Evolutionary conservation across 37 sponge, comb jelly and placozoan genomes (phyloP).

Genomic region (Ianthella basta): DNA sequence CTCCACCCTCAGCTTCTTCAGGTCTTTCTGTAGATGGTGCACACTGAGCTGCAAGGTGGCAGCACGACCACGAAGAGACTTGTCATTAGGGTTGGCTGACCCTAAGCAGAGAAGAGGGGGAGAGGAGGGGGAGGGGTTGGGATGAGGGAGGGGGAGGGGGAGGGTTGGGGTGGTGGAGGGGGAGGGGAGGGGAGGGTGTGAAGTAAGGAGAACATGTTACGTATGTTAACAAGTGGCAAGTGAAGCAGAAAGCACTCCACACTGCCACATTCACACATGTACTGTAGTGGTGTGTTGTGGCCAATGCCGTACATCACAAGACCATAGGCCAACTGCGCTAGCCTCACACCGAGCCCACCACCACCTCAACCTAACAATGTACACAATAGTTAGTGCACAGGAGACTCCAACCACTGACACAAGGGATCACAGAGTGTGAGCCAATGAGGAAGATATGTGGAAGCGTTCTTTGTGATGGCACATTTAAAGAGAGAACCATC

Average conservation of each 20-base stretch:
- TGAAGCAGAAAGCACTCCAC: constrained; percentile 29
- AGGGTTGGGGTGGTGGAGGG: constrained; percentile 15
- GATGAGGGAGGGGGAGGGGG: neutral
- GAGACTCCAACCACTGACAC: no score
- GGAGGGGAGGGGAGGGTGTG: neutral
- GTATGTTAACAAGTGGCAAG: neutral
- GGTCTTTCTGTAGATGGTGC: constrained; percentile 1
- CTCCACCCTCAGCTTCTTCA: constrained; percentile 34
- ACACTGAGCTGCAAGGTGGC: neutral
- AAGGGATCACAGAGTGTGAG: no score
- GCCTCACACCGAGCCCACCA: no score
- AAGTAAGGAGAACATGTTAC: neutral
- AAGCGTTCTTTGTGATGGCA: no score
- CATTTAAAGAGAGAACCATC: no score
- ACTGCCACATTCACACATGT: constrained; percentile 1
- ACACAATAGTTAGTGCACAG: no score
- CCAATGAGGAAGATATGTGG: no score
- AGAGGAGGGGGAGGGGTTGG: neutral
- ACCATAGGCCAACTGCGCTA: no score
- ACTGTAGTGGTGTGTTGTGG: no score
- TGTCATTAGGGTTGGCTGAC: constrained; percentile 7
- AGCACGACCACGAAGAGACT: constrained; percentile 4
- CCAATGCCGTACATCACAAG: no score
- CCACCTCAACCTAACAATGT: no score
- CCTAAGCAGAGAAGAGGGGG: neutral